Evolutionary conservation across 2,113 vertebrate genomes (phyloP).

Genomic region (Poeciliopsis prolifica): DNA sequence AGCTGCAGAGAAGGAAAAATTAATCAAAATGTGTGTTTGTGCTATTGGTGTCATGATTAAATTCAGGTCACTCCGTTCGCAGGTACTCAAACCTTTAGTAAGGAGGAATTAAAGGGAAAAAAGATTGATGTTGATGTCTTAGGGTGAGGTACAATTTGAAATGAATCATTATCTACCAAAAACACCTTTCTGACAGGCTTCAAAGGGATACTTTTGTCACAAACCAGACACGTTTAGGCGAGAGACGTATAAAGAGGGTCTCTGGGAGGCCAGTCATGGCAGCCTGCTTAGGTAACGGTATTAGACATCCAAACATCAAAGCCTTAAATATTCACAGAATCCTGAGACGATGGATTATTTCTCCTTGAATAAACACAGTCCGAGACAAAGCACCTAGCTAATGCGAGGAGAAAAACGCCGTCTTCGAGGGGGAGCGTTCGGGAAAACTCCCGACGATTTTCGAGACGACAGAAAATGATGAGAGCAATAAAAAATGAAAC

Average conservation of each 20-base stretch:
- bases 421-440: conserved; percentile 12
- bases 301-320: conserved; percentile 68
- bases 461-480: conserved; percentile 9
- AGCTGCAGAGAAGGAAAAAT: conserved; percentile 33
- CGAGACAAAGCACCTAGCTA: conserved; percentile 11
- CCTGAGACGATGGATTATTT: conserved; percentile 62
- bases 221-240: conserved; percentile 50
- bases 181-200: conserved; percentile 68
- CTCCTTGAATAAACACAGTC: conserved; percentile 41
- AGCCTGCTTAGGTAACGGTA: conserved; percentile 63
- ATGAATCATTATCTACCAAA: conserved; percentile 70
- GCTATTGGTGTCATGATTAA: conserved; percentile 8
- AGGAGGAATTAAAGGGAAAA: neutral
- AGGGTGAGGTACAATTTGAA: conserved; percentile 51
- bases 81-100: conserved; percentile 22
- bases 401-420: neutral
- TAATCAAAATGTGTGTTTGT: conserved; percentile 21
- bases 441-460: conserved; percentile 3
- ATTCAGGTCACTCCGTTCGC: conserved; percentile 20
- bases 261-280: conserved; percentile 53
- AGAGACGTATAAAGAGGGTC: conserved; percentile 37
- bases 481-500: neutral
- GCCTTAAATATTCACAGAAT: conserved; percentile 55
- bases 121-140: conserved; percentile 20
- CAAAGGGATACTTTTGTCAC: conserved; percentile 53